These are phyloP conservation scores for Alexandromys fortis DNA, from an alignment of 2,113 vertebrate genomes.

Conservation along the genomic window DNA sequence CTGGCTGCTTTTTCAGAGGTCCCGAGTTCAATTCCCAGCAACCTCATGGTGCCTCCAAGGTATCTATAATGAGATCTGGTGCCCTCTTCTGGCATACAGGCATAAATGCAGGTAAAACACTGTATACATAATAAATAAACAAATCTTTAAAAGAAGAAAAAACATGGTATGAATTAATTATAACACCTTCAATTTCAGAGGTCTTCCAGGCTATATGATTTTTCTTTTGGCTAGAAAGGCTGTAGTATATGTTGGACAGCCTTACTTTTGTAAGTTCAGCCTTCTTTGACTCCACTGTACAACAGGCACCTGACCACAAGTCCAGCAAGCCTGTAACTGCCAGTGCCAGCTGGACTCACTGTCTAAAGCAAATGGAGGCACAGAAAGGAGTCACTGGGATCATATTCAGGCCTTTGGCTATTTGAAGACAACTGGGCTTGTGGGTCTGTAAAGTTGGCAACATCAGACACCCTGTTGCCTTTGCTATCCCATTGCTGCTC, in stretches of 20 bases:
- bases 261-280: background rate
- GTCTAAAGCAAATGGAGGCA: background rate
- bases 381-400: background rate
- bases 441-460: background rate
- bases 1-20: too few relatives aligned
- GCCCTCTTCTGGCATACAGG: too few relatives aligned
- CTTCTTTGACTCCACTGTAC: background rate
- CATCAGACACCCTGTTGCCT: background rate
- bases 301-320: background rate
- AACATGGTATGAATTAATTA: background rate
- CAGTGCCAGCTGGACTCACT: fast-evolving
- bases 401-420: background rate
- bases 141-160: background rate
- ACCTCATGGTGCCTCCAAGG: too few relatives aligned
- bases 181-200: background rate
- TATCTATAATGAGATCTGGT: too few relatives aligned
- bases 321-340: background rate
- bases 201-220: background rate
- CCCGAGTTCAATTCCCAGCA: too few relatives aligned
- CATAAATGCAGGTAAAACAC: too few relatives aligned
- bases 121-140: too few relatives aligned
- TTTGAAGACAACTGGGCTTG: background rate
- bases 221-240: background rate
- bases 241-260: background rate
- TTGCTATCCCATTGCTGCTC: background rate